phyloP scores from a whole-genome alignment of 2,888 invertebrate species.

The Hydrotaea cyrtoneurina region DNA sequence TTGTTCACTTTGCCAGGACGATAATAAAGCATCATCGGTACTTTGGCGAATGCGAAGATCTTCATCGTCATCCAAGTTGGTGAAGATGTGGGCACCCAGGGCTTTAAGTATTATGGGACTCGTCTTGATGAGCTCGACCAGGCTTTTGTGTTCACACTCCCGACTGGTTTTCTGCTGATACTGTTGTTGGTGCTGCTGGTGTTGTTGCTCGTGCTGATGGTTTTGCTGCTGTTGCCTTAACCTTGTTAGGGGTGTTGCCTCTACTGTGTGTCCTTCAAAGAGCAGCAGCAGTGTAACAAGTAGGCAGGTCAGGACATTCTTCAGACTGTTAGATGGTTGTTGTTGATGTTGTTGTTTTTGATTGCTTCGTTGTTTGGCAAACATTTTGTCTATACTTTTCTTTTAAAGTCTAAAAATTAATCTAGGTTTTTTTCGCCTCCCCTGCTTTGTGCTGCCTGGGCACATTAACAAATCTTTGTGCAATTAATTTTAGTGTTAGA shows the following conservation, averaged over 20 bases:
- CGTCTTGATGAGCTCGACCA: slow-evolving; percentile 79
- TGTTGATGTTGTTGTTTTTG: slow-evolving; percentile 50
- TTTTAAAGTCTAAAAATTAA: background rate
- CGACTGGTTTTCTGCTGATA: background rate
- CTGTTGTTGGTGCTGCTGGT: slow-evolving; percentile 10
- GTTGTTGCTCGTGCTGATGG: slow-evolving; percentile 20
- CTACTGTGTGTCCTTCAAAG: slow-evolving; percentile 52
- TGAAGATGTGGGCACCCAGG: slow-evolving; percentile 79
- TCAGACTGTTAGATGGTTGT: slow-evolving; percentile 57
- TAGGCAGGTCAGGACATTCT: slow-evolving; percentile 61
- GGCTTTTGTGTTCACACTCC: slow-evolving; percentile 77
- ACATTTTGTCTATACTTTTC: slow-evolving; percentile 14
- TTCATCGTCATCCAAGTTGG: slow-evolving; percentile 73
- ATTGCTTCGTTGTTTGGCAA: slow-evolving; percentile 41
- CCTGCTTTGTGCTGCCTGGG: background rate
- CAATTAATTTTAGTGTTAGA: slow-evolving; percentile 53
- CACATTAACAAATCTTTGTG: slow-evolving; percentile 47
- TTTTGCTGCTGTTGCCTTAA: slow-evolving; percentile 38
- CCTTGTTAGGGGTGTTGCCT: slow-evolving; percentile 58
- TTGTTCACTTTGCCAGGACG: slow-evolving; percentile 66
- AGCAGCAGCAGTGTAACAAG: slow-evolving; percentile 58
- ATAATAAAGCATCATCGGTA: slow-evolving; percentile 61
- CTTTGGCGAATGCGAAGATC: slow-evolving; percentile 59
- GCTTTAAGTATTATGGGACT: slow-evolving; percentile 80
- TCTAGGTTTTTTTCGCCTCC: background rate